Conservation (phyloP, 2,113 vertebrate genomes). For the Egretta garzetta region DNA sequence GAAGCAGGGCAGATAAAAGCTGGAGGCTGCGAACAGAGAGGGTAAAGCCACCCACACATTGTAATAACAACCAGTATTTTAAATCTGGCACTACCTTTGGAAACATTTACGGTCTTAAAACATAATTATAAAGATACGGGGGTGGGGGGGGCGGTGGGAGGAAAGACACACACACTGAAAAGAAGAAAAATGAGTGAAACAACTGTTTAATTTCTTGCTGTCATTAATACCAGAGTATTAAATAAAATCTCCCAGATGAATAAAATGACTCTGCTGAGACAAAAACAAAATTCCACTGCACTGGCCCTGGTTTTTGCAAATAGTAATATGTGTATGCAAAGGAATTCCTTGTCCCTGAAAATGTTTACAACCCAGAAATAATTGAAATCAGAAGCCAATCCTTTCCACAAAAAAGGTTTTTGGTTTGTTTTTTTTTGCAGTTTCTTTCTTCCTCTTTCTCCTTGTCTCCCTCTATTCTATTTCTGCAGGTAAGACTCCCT, state of each 20-base stretch:
- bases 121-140: constrained; percentile 61
- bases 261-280: constrained; percentile 51
- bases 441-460: neutral
- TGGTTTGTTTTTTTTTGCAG: no score
- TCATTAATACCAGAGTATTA: constrained; percentile 64
- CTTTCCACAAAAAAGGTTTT: neutral
- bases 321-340: constrained; percentile 64
- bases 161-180: constrained; percentile 31
- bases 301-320: constrained; percentile 60
- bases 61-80: constrained; percentile 61
- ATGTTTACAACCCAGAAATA: constrained; percentile 75
- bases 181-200: constrained; percentile 56
- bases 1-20: constrained; percentile 28
- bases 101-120: constrained; percentile 62
- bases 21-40: constrained; percentile 3
- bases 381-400: constrained; percentile 72
- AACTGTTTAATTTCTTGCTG: constrained; percentile 59
- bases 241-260: constrained; percentile 63
- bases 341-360: constrained; percentile 69
- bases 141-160: neutral
- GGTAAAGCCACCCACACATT: constrained; percentile 51
- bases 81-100: constrained; percentile 57
- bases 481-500: constrained; percentile 6
- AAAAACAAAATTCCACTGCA: constrained; percentile 70
- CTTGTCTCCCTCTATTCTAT: neutral